Conservation (phyloP, 2,888 invertebrate genomes). For the Prostheceraeus crozeri region DNA sequence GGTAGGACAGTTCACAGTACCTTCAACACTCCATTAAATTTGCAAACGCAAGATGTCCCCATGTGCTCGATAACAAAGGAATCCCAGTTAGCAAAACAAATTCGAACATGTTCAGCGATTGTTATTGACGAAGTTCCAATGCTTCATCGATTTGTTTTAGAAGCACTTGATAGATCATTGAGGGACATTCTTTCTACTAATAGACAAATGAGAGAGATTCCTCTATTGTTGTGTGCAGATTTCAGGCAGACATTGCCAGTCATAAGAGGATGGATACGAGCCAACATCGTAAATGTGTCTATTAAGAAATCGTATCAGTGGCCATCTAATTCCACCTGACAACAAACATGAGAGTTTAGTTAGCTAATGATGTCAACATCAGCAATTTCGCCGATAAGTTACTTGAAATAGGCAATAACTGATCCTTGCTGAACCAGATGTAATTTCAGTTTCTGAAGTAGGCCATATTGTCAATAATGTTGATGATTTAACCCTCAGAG, state of each 20-base stretch:
- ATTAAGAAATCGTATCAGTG: too few relatives aligned
- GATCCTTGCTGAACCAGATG: too few relatives aligned
- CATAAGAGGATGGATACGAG: conserved; percentile 33
- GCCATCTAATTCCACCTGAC: too few relatives aligned
- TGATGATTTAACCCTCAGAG: too few relatives aligned
- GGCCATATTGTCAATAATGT: too few relatives aligned
- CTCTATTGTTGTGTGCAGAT: conserved; percentile 39
- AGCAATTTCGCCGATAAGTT: too few relatives aligned
- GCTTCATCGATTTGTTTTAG: conserved; percentile 41
- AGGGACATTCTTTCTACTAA: conserved; percentile 40
- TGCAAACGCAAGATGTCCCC: not conserved
- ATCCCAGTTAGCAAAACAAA: not conserved
- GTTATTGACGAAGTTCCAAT: conserved; percentile 33
- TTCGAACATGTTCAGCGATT: conserved; percentile 30
- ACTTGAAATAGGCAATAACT: too few relatives aligned
- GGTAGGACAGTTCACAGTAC: conserved; percentile 43
- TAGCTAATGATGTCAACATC: too few relatives aligned
- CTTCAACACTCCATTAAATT: conserved; percentile 38
- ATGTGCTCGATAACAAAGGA: conserved; percentile 27
- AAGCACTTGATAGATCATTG: conserved; percentile 49
- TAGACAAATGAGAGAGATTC: conserved; percentile 38
- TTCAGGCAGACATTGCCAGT: conserved; percentile 40
- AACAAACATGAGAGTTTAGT: too few relatives aligned
- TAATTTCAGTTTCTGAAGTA: too few relatives aligned
- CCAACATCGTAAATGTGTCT: too few relatives aligned